Conservation (phyloP, 2,888 invertebrate genomes). For the Diplazon laetatorius region DNA sequence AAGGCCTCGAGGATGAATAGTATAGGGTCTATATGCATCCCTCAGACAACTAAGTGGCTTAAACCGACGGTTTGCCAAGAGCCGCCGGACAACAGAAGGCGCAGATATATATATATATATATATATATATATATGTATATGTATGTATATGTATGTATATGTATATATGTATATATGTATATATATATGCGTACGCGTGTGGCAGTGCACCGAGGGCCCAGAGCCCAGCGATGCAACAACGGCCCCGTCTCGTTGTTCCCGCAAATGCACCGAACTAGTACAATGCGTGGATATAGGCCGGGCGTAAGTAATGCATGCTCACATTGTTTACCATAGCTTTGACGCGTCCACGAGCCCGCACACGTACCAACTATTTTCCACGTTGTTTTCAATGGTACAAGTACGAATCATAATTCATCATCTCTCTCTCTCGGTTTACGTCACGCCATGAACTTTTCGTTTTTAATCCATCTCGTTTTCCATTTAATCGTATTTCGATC, state of each 20-base stretch:
- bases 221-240: slow-evolving; percentile 45
- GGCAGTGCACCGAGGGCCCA: slow-evolving; percentile 13
- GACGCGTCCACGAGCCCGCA: slow-evolving; percentile 68
- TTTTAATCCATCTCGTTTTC: neutral
- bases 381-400: slow-evolving; percentile 22
- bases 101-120: slow-evolving; percentile 5
- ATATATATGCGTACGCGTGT: slow-evolving; percentile 18
- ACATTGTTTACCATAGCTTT: slow-evolving; percentile 76
- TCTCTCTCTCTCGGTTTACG: slow-evolving; percentile 35
- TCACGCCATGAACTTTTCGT: neutral
- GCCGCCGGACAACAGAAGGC: slow-evolving; percentile 51
- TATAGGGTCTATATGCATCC: slow-evolving; percentile 47
- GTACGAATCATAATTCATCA: too few relatives aligned
- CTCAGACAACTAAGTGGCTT: slow-evolving; percentile 61
- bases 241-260: slow-evolving; percentile 53
- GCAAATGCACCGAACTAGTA: slow-evolving; percentile 66
- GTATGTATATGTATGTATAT: neutral
- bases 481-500: too few relatives aligned
- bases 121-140: neutral
- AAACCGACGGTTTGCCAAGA: slow-evolving; percentile 53
- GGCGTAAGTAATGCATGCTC: slow-evolving; percentile 75
- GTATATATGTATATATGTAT: too few relatives aligned
- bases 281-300: slow-evolving; percentile 72
- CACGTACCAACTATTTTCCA: slow-evolving; percentile 61
- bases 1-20: slow-evolving; percentile 54